phyloP scores from a whole-genome alignment of 2,113 vertebrate genomes.

The Ciconia boyciana region DNA sequence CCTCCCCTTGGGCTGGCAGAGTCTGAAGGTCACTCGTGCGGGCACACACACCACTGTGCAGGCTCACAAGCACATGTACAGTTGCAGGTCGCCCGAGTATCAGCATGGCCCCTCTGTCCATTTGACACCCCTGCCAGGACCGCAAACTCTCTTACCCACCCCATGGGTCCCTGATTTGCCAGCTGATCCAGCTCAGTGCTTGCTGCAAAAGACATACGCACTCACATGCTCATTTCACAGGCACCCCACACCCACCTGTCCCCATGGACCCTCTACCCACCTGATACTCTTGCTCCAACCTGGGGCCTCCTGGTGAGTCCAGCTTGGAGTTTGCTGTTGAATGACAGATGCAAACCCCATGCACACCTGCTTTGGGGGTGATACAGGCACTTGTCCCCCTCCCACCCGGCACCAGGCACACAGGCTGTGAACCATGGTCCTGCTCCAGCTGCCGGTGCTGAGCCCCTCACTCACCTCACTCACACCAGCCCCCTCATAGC shows the following conservation, averaged over 20 bases:
- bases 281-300: not conserved
- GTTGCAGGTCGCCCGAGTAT: too few species aligned
- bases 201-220: not conserved
- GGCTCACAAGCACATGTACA: rapidly evolving
- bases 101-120: not conserved
- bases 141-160: not conserved
- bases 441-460: not conserved
- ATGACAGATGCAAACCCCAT: not conserved
- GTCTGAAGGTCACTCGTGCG: too few species aligned
- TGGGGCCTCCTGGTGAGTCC: too few species aligned
- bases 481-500: not conserved
- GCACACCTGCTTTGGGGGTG: not conserved
- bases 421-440: not conserved
- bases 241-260: rapidly evolving
- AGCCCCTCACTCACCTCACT: not conserved
- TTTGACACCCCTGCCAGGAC: not conserved
- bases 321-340: not conserved
- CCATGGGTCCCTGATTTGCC: rapidly evolving
- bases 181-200: not conserved
- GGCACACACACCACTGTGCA: not conserved
- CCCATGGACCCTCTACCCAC: too few species aligned
- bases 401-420: rapidly evolving
- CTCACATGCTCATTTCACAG: not conserved
- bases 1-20: not conserved
- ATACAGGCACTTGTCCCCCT: rapidly evolving